These are phyloP conservation scores for Drosophila kokeensis DNA, from an alignment of 2,888 invertebrate species.

Conservation along the genomic window DNA sequence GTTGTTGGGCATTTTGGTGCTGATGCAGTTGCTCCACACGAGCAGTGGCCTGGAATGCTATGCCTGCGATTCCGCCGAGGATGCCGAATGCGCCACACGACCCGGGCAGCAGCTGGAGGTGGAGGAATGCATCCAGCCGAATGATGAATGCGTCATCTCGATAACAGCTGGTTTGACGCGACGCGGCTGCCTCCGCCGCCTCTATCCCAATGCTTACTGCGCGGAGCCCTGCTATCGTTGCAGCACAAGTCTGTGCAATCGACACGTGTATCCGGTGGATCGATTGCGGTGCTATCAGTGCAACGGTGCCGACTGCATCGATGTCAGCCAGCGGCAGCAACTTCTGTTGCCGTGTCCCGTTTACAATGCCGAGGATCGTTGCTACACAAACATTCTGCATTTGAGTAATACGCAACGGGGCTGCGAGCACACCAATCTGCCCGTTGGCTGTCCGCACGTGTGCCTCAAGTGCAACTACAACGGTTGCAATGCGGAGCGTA, in stretches of 20 bases:
- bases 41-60: conserved; percentile 73
- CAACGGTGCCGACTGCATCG: conserved; percentile 71
- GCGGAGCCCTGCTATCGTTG: conserved; percentile 76
- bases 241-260: conserved; percentile 77
- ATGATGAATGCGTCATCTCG: conserved; percentile 73
- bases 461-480: conserved; percentile 81
- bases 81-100: conserved; percentile 77
- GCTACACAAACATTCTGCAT: conserved; percentile 77
- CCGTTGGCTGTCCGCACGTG: conserved; percentile 64
- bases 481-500: conserved; percentile 76
- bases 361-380: conserved; percentile 73
- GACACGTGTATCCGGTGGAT: conserved; percentile 71
- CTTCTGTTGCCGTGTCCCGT: conserved; percentile 74
- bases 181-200: conserved; percentile 74
- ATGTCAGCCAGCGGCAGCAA: conserved; percentile 57
- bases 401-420: conserved; percentile 73
- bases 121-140: conserved; percentile 65
- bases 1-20: neutral
- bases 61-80: conserved; percentile 73
- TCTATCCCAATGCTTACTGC: conserved; percentile 75
- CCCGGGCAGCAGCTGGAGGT: conserved; percentile 81
- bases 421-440: conserved; percentile 74
- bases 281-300: conserved; percentile 81
- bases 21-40: conserved; percentile 21
- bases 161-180: conserved; percentile 77